A percentile compares a stretch with the other conserved stretches of the same genome.
Conservation (phyloP, 2,113 vertebrate species). For the Syngnathus typhle region DNA sequence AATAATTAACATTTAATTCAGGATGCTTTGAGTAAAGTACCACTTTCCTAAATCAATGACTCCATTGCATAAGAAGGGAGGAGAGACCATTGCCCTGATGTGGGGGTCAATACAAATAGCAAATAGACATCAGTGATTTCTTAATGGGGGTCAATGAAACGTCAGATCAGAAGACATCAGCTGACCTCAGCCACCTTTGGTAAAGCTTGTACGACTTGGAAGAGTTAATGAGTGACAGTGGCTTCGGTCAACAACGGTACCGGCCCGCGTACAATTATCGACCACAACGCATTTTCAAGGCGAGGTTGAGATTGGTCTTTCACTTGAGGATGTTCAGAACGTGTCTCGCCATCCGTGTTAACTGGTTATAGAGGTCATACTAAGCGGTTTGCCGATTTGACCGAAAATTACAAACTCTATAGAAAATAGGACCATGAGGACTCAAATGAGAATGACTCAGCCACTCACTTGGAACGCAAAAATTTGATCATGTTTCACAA, state of each 20-base stretch:
- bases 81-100: background rate
- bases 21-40: no score
- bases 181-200: slow-evolving; percentile 2
- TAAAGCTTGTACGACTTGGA: slow-evolving; percentile 13
- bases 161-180: slow-evolving; percentile 8
- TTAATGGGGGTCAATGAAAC: slow-evolving; percentile 11
- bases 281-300: background rate
- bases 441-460: no score
- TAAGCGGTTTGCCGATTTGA: no score
- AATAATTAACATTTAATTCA: no score
- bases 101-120: slow-evolving; percentile 44
- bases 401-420: no score
- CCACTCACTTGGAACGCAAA: no score
- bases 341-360: no score
- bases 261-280: background rate
- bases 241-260: background rate
- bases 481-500: no score
- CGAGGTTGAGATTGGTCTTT: background rate
- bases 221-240: slow-evolving; percentile 45
- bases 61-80: no score
- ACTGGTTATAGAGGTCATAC: no score
- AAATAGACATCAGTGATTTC: background rate
- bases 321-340: background rate
- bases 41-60: no score
- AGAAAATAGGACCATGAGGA: no score